Evolutionary conservation across 2,888 invertebrate genomes (phyloP).

Genomic region (Coleophora flavipennella): DNA sequence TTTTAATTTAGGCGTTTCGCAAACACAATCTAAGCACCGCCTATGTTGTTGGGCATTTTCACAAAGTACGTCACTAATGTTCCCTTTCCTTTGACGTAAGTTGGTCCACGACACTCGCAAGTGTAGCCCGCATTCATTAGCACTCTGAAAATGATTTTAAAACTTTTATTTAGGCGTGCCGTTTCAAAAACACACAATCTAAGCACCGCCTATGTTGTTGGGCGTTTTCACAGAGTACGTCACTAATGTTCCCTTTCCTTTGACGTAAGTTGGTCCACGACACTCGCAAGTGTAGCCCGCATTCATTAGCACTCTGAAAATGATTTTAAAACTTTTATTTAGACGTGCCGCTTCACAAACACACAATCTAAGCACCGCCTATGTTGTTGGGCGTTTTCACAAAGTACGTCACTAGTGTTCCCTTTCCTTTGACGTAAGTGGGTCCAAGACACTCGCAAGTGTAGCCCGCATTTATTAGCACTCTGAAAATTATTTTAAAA

Average conservation of each 20-base stretch:
- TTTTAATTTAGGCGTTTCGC: too few relatives aligned
- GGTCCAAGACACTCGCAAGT: slow-evolving; percentile 92
- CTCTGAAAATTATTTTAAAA: too few relatives aligned
- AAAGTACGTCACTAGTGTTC: slow-evolving; percentile 90
- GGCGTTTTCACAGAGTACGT: slow-evolving; percentile 93
- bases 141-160: slow-evolving; percentile 30
- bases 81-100: slow-evolving; percentile 96
- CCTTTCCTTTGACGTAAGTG: slow-evolving; percentile 96
- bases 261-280: slow-evolving; percentile 93
- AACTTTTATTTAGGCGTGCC: too few relatives aligned
- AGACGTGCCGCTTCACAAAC: too few relatives aligned
- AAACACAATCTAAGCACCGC: too few relatives aligned
- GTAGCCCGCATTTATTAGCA: slow-evolving; percentile 89
- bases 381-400: slow-evolving; percentile 88
- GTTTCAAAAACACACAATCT: too few relatives aligned
- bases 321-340: too few relatives aligned
- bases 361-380: too few relatives aligned
- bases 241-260: slow-evolving; percentile 92
- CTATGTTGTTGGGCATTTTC: too few relatives aligned
- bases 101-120: slow-evolving; percentile 92
- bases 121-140: slow-evolving; percentile 85
- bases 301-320: slow-evolving; percentile 79
- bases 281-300: slow-evolving; percentile 92
- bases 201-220: too few relatives aligned
- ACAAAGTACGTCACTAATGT: slow-evolving; percentile 92